Evolutionary conservation across 2,113 vertebrate genomes (phyloP).

Genomic region (Callorhinus ursinus): DNA sequence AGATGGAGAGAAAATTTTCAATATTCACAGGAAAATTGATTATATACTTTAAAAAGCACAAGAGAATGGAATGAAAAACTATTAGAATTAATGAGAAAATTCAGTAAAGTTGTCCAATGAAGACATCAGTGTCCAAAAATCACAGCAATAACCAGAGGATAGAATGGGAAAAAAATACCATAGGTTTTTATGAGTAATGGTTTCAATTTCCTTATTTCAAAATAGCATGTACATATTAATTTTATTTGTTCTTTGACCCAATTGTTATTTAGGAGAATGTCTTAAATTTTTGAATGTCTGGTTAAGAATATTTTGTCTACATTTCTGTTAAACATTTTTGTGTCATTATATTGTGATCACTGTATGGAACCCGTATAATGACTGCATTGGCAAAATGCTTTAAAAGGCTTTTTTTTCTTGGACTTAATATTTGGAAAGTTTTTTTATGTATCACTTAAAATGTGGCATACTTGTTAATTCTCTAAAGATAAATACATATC

Average conservation of each 20-base stretch:
- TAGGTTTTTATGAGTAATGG: neutral
- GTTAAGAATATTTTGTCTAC: neutral
- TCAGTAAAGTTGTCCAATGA: neutral
- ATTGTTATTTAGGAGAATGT: neutral
- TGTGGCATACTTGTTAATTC: neutral
- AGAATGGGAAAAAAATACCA: neutral
- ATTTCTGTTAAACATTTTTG: neutral
- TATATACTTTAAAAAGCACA: neutral
- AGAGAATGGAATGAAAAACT: neutral
- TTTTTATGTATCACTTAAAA: neutral
- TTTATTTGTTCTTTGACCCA: neutral
- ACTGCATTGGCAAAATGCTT: neutral
- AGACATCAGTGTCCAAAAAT: neutral
- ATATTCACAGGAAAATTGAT: neutral
- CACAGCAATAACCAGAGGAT: neutral
- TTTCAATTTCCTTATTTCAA: conserved; percentile 19
- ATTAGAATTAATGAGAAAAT: conserved; percentile 30
- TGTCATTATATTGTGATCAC: neutral
- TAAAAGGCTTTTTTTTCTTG: neutral
- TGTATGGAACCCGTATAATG: neutral
- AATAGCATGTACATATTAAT: neutral
- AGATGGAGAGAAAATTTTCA: neutral
- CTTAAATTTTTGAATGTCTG: neutral
- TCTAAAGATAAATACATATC: neutral
- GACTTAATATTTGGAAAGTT: neutral